Base-by-base conservation (phyloP, 2,797 vertebrate genomes). In the Argentina silus region DNA sequence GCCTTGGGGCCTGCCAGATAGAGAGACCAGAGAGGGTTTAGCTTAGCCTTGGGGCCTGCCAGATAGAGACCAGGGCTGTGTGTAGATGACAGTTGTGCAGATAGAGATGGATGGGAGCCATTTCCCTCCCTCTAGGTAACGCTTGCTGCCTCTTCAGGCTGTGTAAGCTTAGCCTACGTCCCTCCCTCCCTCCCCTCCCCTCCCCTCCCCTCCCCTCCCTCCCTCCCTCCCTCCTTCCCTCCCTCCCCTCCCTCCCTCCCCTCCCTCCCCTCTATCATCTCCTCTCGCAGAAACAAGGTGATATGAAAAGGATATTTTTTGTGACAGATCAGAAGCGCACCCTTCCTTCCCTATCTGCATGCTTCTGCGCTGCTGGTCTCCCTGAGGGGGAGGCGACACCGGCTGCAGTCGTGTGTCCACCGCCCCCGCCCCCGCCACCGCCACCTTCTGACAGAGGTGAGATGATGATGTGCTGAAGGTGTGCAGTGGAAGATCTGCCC, bases 101-200 rank as follows among this genome's bases (percentile, higher is more conserved):
- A 89, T 89, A 77, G 83, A 91, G 86, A 90, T 82, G 83, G 89
- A 92, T 88, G 79, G 74, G 77, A 79, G 78, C 61, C 43, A 70
- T 86, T 74, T 79, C 45, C 70, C 73, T 66, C 80, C 81, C 77
- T 85, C 81, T 78, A n/a, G 56, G 76, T 60, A 70, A 67, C 70
- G 65, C 57, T 80, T 48, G 53, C 70, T 67, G 51, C 47, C 4
- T 0, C 60, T 56, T 72, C 3, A 47, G 21, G 69, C 67, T 73
- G 74, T 76, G 69, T 76, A 64, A 74, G 60, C 23, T 2, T 11
- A 15, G 48, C 43, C 27, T 21, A n/a, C 74, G 53, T 44, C 62
- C 64, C 23, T 60, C 51, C 19, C 56, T 14, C 57, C 53, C 56
- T 61, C 43, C 45, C 56, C 12, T 21, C 3, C 14, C 21, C 1